A percentile compares a stretch with the other conserved stretches of the same genome.
These are phyloP conservation scores for Drosophila quasianomalipes DNA, from an alignment of 2,888 invertebrate species.

Conservation along the genomic window DNA sequence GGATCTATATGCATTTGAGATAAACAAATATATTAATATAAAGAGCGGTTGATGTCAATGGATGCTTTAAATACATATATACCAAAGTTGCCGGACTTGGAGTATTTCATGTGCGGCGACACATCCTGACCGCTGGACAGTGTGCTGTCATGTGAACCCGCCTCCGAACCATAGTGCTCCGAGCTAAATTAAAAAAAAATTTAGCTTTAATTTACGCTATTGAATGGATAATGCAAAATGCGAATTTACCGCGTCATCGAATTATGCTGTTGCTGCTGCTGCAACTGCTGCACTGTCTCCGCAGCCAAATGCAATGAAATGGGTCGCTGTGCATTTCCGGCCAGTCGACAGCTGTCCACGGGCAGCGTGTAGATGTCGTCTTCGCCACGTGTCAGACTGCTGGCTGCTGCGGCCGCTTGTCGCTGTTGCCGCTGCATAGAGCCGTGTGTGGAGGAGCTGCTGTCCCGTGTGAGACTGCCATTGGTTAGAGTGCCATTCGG, in stretches of 20 bases:
- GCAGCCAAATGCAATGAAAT: slow-evolving; percentile 75
- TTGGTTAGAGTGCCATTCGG: slow-evolving; percentile 76
- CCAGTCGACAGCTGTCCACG: slow-evolving; percentile 81
- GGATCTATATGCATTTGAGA: slow-evolving; percentile 83
- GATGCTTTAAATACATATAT: slow-evolving; percentile 80
- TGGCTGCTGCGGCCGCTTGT: slow-evolving; percentile 46
- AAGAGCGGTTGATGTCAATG: not conserved
- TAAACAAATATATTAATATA: slow-evolving; percentile 19
- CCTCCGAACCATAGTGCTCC: slow-evolving; percentile 81
- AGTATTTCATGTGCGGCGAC: slow-evolving; percentile 80
- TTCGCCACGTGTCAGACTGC: slow-evolving; percentile 65
- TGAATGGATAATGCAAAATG: not conserved
- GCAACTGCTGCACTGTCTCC: slow-evolving; percentile 63
- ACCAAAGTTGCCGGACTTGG: slow-evolving; percentile 84
- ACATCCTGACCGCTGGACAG: slow-evolving; percentile 72
- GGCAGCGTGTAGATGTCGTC: slow-evolving; percentile 85
- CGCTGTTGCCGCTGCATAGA: slow-evolving; percentile 68
- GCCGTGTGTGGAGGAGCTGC: slow-evolving; percentile 59
- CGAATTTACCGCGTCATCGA: slow-evolving; percentile 80
- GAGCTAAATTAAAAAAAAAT: slow-evolving; percentile 56
- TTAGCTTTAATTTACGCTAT: not conserved
- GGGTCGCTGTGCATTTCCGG: slow-evolving; percentile 70
- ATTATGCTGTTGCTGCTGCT: slow-evolving; percentile 67
- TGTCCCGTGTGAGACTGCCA: slow-evolving; percentile 79
- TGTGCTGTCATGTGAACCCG: slow-evolving; percentile 81